phyloP scores from a whole-genome alignment of 2,888 invertebrate genomes.

The Sthenelais limicola region DNA sequence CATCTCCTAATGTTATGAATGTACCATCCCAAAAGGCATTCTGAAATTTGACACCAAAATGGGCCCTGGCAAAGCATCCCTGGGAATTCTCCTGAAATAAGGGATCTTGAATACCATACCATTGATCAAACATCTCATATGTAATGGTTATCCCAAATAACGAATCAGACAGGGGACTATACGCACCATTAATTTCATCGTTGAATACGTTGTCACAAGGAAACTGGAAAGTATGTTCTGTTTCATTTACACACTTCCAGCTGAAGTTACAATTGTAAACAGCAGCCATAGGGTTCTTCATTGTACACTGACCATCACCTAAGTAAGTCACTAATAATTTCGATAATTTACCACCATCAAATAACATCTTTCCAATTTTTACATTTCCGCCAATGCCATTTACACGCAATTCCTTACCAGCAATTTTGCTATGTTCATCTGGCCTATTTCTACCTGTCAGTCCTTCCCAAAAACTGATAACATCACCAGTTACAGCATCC shows the following conservation, averaged over 20 bases:
- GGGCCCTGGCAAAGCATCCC: conserved; percentile 1
- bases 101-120: neutral
- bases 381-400: conserved; percentile 12
- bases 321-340: neutral
- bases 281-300: neutral
- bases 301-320: neutral
- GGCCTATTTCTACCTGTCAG: neutral
- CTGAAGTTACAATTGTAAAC: neutral
- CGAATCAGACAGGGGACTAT: neutral
- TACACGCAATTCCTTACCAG: neutral
- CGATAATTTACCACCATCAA: neutral
- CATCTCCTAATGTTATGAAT: conserved; percentile 14
- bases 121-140: conserved; percentile 10
- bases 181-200: conserved; percentile 14
- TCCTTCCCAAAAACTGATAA: neutral
- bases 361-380: neutral
- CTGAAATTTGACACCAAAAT: conserved; percentile 23
- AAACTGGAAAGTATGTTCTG: neutral
- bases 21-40: conserved; percentile 40
- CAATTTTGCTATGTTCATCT: neutral
- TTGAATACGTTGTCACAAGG: neutral
- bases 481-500: neutral
- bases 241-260: neutral
- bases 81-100: no score
- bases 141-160: neutral